Conservation (phyloP, 2,113 vertebrate species). For the Coptodon rendalli region DNA sequence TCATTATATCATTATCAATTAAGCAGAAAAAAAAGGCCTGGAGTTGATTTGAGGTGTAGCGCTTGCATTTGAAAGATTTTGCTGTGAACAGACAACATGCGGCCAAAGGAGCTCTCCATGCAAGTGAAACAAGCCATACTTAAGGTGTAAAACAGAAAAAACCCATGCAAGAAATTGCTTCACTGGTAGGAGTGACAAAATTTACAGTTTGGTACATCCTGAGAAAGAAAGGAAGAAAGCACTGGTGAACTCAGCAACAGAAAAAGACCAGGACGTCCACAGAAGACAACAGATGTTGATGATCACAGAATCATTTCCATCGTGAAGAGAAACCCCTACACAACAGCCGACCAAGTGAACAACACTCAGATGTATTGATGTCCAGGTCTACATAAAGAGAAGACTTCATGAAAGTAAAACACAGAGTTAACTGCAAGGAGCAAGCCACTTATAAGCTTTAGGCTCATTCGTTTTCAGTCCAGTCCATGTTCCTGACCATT, state of each 20-base stretch:
- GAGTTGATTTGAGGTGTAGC: neutral
- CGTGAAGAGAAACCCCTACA: neutral
- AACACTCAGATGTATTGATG: neutral
- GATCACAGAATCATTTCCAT: neutral
- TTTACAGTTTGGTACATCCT: neutral
- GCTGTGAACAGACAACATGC: neutral
- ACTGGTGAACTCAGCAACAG: neutral
- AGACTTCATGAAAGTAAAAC: neutral
- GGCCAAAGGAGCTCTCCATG: neutral
- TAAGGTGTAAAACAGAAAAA: neutral
- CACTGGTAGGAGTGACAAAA: neutral
- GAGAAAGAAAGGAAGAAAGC: neutral
- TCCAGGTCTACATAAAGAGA: neutral
- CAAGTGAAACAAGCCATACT: neutral
- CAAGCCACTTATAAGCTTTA: neutral
- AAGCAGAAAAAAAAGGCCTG: neutral
- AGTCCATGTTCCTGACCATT: neutral
- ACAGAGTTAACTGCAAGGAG: neutral
- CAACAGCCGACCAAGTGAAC: neutral
- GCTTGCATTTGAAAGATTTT: neutral
- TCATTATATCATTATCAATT: neutral
- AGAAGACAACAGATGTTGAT: neutral
- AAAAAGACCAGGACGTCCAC: neutral
- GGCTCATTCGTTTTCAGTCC: neutral
- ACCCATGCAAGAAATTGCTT: neutral